phyloP scores from a whole-genome alignment of 2,888 invertebrate genomes.

The Opisthograptis luteolata region DNA sequence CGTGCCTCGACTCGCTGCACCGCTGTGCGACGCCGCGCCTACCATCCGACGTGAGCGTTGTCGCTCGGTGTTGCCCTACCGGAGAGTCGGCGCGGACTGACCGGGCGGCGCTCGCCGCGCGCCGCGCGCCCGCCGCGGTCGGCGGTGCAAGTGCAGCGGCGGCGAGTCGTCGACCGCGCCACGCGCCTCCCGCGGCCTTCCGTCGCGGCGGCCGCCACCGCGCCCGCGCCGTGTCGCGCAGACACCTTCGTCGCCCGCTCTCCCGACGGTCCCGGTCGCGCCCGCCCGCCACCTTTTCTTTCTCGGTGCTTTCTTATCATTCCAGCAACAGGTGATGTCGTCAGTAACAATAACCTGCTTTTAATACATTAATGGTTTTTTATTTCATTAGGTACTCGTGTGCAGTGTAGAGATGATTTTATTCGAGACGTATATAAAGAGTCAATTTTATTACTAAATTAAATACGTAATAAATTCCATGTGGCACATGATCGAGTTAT shows the following conservation, averaged over 20 bases:
- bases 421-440: too few relatives aligned
- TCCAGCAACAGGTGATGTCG: constrained; percentile 26
- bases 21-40: constrained; percentile 47
- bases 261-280: neutral
- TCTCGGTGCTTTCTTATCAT: constrained; percentile 12
- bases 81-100: constrained; percentile 73
- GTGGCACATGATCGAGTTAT: constrained; percentile 11
- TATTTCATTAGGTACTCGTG: too few relatives aligned
- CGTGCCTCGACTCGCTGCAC: constrained; percentile 38
- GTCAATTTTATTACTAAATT: too few relatives aligned
- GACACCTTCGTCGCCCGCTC: neutral
- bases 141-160: constrained; percentile 62
- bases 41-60: constrained; percentile 49
- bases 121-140: constrained; percentile 34
- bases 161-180: constrained; percentile 48
- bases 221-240: constrained; percentile 19
- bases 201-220: constrained; percentile 34
- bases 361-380: too few relatives aligned
- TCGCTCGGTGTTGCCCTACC: constrained; percentile 60
- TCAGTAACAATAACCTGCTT: too few relatives aligned
- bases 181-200: constrained; percentile 53
- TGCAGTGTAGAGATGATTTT: too few relatives aligned
- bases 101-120: constrained; percentile 41
- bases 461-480: constrained; percentile 6
- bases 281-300: constrained; percentile 8